These are phyloP conservation scores for Tenrec ecaudatus DNA, from an alignment of 2,113 vertebrate genomes.

Conservation along the genomic window DNA sequence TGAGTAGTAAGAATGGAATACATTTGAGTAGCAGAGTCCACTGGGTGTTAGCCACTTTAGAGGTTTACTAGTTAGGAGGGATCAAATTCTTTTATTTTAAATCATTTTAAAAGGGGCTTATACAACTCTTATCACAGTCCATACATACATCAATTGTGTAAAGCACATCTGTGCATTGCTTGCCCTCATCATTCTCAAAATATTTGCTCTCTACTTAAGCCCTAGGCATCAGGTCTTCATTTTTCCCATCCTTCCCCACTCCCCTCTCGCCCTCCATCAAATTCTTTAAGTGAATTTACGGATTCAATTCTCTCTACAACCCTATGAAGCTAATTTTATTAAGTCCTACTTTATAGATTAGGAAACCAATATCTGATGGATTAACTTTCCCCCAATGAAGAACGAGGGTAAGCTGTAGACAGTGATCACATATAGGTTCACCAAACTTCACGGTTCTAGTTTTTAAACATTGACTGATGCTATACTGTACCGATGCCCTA, in stretches of 20 bases:
- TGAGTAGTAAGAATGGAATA: not conserved
- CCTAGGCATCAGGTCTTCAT: too few species aligned
- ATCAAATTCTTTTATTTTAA: too few species aligned
- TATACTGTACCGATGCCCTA: not conserved
- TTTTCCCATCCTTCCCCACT: too few species aligned
- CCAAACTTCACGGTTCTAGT: not conserved
- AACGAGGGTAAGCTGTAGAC: rapidly evolving
- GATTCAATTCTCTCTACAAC: conserved; percentile 26
- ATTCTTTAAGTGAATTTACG: not conserved
- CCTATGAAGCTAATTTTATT: not conserved
- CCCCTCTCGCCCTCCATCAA: too few species aligned
- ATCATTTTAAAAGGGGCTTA: too few species aligned
- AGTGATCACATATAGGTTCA: not conserved
- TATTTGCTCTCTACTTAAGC: too few species aligned
- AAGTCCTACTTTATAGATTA: not conserved
- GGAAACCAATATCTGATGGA: not conserved
- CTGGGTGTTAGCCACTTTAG: not conserved
- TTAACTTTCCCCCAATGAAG: not conserved
- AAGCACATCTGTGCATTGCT: too few species aligned
- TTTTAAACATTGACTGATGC: not conserved
- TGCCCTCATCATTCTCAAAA: too few species aligned
- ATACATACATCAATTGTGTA: too few species aligned
- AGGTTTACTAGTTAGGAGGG: not conserved
- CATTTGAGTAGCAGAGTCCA: not conserved
- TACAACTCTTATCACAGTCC: too few species aligned